These are phyloP conservation scores for Hycleus phaleratus DNA, from an alignment of 1,140 invertebrate genomes.

Conservation along the genomic window DNA sequence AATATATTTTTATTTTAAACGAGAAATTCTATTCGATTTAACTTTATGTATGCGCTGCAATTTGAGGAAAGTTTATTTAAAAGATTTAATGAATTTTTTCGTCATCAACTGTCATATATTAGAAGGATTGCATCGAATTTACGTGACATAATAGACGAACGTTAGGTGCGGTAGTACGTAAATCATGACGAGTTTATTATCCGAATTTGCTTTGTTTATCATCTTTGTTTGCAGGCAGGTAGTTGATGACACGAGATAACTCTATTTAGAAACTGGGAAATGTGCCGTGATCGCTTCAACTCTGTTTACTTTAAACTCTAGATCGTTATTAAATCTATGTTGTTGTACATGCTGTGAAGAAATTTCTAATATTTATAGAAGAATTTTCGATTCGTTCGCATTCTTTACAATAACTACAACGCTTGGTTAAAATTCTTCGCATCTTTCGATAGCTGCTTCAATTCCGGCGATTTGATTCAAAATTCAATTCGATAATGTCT, in stretches of 20 bases:
- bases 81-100: background rate
- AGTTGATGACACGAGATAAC: conserved; percentile 15
- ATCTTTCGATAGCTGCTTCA: too few relatives aligned
- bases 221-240: conserved; percentile 11
- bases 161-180: conserved; percentile 7
- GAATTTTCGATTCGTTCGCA: too few relatives aligned
- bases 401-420: too few relatives aligned
- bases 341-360: conserved; percentile 2
- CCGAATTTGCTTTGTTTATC: conserved; percentile 14
- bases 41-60: background rate
- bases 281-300: conserved; percentile 9
- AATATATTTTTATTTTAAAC: background rate
- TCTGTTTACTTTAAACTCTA: conserved; percentile 9
- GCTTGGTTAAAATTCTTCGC: too few relatives aligned
- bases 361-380: background rate
- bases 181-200: conserved; percentile 15
- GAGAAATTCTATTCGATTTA: background rate
- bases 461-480: too few relatives aligned
- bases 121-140: background rate
- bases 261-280: conserved; percentile 11
- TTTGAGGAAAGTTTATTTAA: background rate
- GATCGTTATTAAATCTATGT: background rate
- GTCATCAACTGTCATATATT: background rate
- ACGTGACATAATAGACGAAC: conserved; percentile 5
- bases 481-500: too few relatives aligned